Conservation (phyloP, 2,888 invertebrate species). For the Hydrotaea cyrtoneurina region DNA sequence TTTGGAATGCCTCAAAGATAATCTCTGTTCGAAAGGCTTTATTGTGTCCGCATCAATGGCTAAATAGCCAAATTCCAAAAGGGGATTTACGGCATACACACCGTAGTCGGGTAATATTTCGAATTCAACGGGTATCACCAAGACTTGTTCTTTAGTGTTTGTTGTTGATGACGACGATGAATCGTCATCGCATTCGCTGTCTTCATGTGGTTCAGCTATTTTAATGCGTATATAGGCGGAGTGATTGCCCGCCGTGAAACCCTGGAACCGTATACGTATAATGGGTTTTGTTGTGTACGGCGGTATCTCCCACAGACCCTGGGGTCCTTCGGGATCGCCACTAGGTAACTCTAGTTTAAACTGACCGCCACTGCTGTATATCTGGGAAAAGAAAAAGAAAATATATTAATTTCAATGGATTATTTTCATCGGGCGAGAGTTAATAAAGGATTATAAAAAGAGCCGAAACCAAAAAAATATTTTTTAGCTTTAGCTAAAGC, state of each 20-base stretch:
- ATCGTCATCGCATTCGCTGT: constrained; percentile 17
- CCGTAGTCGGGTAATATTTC: constrained; percentile 88
- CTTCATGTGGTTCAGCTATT: constrained; percentile 73
- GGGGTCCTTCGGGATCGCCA: constrained; percentile 89
- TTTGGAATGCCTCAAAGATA: constrained; percentile 58
- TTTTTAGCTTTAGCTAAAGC: too few species aligned
- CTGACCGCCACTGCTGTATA: constrained; percentile 93
- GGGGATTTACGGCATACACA: constrained; percentile 88
- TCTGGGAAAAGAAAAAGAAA: constrained; percentile 78
- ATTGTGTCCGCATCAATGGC: constrained; percentile 84
- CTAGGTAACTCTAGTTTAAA: constrained; percentile 92
- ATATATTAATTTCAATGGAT: background rate
- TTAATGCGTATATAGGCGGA: constrained; percentile 89
- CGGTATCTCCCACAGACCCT: constrained; percentile 93
- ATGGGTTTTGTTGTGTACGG: constrained; percentile 93
- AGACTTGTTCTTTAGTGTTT: constrained; percentile 75
- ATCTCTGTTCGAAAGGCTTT: constrained; percentile 41
- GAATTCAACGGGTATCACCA: constrained; percentile 92
- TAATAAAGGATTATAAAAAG: too few species aligned
- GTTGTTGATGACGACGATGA: background rate
- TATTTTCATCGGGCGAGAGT: too few species aligned
- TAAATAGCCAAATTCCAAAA: constrained; percentile 91
- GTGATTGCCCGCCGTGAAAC: constrained; percentile 89
- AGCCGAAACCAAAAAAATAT: too few species aligned
- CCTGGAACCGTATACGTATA: constrained; percentile 91